Percentiles rank a stretch among this genome's conserved stretches.
These are phyloP conservation scores for Eremobia ochroleuca DNA, from an alignment of 2,888 invertebrate genomes.

Conservation along the genomic window DNA sequence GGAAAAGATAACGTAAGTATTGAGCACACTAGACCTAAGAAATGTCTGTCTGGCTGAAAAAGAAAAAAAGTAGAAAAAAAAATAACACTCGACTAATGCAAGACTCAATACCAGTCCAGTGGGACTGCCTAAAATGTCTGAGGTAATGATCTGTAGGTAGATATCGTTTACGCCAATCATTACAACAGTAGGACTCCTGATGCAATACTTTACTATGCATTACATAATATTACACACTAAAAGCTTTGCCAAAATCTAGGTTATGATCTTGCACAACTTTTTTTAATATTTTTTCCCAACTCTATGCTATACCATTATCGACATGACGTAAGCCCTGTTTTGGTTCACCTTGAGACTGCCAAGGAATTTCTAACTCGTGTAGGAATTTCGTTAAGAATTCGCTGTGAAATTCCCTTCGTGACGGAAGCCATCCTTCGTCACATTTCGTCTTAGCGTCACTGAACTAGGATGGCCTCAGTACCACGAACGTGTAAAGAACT, in stretches of 20 bases:
- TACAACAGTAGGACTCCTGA: background rate
- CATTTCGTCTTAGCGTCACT: constrained; percentile 66
- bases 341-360: constrained; percentile 22
- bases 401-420: constrained; percentile 39
- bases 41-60: background rate
- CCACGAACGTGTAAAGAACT: constrained; percentile 61
- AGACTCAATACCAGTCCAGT: background rate
- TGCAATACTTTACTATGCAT: background rate
- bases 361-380: constrained; percentile 32
- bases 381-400: constrained; percentile 35
- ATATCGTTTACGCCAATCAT: background rate
- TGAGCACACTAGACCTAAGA: background rate
- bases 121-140: background rate
- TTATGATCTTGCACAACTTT: background rate
- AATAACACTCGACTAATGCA: background rate
- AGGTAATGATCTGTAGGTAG: background rate
- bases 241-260: background rate
- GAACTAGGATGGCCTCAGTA: constrained; percentile 65
- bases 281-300: background rate
- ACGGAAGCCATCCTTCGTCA: constrained; percentile 55
- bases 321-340: constrained; percentile 15
- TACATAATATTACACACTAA: background rate
- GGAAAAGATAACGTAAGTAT: background rate
- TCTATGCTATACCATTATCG: background rate
- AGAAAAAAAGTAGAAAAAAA: background rate